Evolutionary conservation across 2,888 invertebrate species (phyloP).

Genomic region (Phytoseiulus persimilis): DNA sequence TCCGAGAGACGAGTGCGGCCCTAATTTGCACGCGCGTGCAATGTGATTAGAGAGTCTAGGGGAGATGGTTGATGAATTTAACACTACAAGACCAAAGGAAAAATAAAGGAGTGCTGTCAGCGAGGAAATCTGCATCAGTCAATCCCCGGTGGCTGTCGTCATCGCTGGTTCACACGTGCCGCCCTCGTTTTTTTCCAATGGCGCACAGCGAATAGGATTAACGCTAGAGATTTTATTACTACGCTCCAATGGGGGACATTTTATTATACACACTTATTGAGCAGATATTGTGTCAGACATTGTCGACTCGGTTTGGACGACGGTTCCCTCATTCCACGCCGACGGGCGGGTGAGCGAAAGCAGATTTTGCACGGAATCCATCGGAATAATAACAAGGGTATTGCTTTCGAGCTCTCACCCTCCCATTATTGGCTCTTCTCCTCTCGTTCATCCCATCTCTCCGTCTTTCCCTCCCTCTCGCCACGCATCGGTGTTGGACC

Average conservation of each 20-base stretch:
- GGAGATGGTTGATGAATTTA: neutral
- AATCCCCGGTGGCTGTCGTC: neutral
- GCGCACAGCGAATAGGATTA: neutral
- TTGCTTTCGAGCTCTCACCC: neutral
- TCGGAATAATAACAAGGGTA: neutral
- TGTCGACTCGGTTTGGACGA: neutral
- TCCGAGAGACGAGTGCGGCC: neutral
- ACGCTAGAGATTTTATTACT: neutral
- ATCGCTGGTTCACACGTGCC: neutral
- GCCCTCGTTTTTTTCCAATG: neutral
- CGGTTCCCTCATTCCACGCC: no score
- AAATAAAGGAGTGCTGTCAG: neutral
- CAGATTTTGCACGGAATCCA: neutral
- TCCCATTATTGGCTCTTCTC: neutral
- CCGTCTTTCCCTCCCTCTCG: no score
- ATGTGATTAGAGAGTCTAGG: neutral
- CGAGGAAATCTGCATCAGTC: neutral
- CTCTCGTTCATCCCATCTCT: neutral
- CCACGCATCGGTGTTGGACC: no score
- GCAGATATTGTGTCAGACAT: conserved; percentile 5
- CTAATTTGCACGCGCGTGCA: neutral
- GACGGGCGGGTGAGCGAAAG: neutral
- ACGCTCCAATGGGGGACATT: neutral
- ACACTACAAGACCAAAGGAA: neutral
- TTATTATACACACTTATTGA: neutral